Base-by-base conservation (phyloP, 2,113 vertebrate genomes). In the Actinemys pallida region DNA sequence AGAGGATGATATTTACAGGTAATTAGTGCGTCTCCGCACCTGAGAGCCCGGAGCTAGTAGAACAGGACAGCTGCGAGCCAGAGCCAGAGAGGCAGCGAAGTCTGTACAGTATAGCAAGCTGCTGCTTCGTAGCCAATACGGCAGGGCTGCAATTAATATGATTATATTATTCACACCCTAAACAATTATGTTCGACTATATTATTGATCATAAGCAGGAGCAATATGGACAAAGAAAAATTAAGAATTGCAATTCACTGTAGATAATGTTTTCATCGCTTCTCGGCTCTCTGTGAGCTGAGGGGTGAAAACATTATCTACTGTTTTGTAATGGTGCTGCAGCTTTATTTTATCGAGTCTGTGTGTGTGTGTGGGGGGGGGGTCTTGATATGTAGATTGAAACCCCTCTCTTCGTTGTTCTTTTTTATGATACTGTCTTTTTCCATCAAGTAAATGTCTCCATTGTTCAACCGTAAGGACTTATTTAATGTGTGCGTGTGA, bases 1-100 rank as follows among this genome's bases (percentile, higher is more conserved):
- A 92, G n/a, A 92, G 84, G 31, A 92, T 89, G 78, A 49, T 95
- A 17, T 29, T 93, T 12, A 96, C 84, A n/a, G 88, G 95, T 72
- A 84, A 80, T 62, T 50, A 4, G 14, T 3, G 9, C 56, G 65
- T 35, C 35, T 65, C 35, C 16, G n/a, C 0, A 1, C 62, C 1
- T 11, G 10, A 31, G 29, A 1, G 10, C 49, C 56, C 2, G 0
- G 49, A 59, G 25, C 22, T 25, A 31, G 53, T 50, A 1, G 2
- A 45, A 11, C 1, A n/a, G 80, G 47, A 31, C 20, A 81, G 80
- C 87, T 53, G n/a, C 86, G 78, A 84, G 22, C 56, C 31, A 19
- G 47, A 80, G 76, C 65, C 25, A 52, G 11, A 27, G 79, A 14
- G 65, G n/a, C 75, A 42, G 85, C 35, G 8, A 22, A 22, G 20